Conservation (phyloP, 1,140 invertebrate species). For the Lethocerus indicus region DNA sequence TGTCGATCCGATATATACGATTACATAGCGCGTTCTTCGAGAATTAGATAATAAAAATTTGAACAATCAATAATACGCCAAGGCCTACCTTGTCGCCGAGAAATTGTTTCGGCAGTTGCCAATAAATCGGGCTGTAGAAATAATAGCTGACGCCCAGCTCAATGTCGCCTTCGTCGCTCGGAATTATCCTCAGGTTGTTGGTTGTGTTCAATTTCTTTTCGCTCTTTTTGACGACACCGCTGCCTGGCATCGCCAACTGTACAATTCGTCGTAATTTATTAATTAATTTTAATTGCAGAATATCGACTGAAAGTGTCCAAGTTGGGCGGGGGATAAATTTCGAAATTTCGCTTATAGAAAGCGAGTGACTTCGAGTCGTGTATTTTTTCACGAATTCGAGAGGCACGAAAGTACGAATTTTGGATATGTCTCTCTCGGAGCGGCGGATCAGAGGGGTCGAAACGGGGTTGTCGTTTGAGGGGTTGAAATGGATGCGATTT, state of each 20-base stretch:
- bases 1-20: background rate
- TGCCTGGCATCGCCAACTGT: slow-evolving; percentile 31
- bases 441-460: too few relatives aligned
- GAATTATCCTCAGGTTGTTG: slow-evolving; percentile 46
- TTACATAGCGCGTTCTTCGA: background rate
- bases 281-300: background rate
- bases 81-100: slow-evolving; percentile 59
- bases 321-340: too few relatives aligned
- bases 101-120: slow-evolving; percentile 65
- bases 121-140: slow-evolving; percentile 66
- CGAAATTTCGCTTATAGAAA: too few relatives aligned
- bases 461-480: too few relatives aligned
- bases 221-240: slow-evolving; percentile 18
- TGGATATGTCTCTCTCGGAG: too few relatives aligned
- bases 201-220: slow-evolving; percentile 29
- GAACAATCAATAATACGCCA: background rate
- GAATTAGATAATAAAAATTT: background rate
- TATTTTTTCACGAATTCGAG: too few relatives aligned
- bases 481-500: too few relatives aligned
- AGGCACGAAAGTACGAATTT: too few relatives aligned
- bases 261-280: background rate
- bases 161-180: slow-evolving; percentile 41
- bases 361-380: too few relatives aligned
- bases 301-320: too few relatives aligned
- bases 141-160: slow-evolving; percentile 42